A percentile compares a stretch with the other conserved stretches of the same genome.
Evolutionary conservation across 2,888 invertebrate species (phyloP).

Genomic region (Myopa tessellatipennis): DNA sequence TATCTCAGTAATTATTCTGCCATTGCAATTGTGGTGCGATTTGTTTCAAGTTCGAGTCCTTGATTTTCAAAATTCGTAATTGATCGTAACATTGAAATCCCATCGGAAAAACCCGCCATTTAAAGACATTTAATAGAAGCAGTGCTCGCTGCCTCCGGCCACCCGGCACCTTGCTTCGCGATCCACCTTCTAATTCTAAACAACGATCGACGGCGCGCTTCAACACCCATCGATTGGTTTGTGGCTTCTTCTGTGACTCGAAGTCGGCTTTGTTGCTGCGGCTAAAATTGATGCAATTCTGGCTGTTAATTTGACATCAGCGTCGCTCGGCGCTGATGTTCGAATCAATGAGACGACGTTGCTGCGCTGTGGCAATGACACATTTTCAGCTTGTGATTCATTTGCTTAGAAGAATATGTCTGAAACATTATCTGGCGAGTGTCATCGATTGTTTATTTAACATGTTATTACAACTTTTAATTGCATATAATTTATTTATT

Average conservation of each 20-base stretch:
- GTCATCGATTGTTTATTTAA: conserved; percentile 47
- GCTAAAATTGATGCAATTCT: conserved; percentile 19
- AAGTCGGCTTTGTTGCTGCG: background rate
- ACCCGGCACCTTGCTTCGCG: background rate
- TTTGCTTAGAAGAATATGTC: conserved; percentile 49
- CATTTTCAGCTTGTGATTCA: conserved; percentile 49
- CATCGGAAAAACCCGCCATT: background rate
- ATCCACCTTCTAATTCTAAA: background rate
- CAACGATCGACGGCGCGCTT: background rate
- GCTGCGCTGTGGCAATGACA: conserved; percentile 43
- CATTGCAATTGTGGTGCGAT: background rate
- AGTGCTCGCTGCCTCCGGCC: background rate
- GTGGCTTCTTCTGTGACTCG: conserved; percentile 6
- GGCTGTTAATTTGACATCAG: conserved; percentile 42
- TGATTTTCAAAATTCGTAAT: conserved; percentile 28
- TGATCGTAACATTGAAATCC: conserved; percentile 9
- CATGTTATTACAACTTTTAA: conserved; percentile 34
- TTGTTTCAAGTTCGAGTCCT: conserved; percentile 31
- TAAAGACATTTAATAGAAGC: background rate
- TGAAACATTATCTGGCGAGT: conserved; percentile 48
- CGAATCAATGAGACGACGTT: background rate
- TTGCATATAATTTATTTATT: conserved; percentile 34
- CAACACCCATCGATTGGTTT: background rate
- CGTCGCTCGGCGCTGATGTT: conserved; percentile 39
- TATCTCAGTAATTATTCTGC: background rate